phyloP scores from a whole-genome alignment of 2,113 vertebrate species.

The Crotalus tigris region DNA sequence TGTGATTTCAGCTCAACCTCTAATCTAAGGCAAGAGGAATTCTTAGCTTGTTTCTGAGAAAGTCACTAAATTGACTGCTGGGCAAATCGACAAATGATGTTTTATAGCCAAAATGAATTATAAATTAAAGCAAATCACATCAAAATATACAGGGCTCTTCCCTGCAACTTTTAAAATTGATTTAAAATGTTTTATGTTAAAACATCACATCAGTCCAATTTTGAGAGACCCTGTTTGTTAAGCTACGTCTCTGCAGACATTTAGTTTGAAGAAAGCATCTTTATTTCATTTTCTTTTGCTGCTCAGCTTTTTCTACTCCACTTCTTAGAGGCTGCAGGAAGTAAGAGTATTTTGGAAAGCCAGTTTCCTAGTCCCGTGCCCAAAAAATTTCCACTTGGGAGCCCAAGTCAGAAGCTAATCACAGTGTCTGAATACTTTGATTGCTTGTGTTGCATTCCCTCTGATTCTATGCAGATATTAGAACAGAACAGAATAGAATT shows the following conservation, averaged over 20 bases:
- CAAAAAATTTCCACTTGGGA: not conserved
- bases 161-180: not conserved
- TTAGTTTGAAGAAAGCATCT: not conserved
- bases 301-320: not conserved
- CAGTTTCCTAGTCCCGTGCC: not conserved
- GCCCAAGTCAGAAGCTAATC: not conserved
- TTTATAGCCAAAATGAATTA: not conserved
- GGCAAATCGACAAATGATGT: not conserved
- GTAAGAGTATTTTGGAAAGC: not conserved
- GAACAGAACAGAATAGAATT: no score
- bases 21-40: not conserved
- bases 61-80: no score
- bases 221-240: not conserved
- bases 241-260: not conserved
- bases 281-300: not conserved
- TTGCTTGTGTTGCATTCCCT: not conserved
- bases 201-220: not conserved
- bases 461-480: not conserved
- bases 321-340: not conserved
- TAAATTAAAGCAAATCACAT: not conserved
- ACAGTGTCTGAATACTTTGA: not conserved
- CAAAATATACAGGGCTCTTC: not conserved
- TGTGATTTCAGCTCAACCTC: not conserved
- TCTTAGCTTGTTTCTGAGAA: not conserved
- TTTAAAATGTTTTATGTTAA: not conserved